A percentile compares a stretch with the other conserved stretches of the same genome.
Evolutionary conservation across 2,888 invertebrate genomes (phyloP).

Genomic region (Drosophila buzzatii): DNA sequence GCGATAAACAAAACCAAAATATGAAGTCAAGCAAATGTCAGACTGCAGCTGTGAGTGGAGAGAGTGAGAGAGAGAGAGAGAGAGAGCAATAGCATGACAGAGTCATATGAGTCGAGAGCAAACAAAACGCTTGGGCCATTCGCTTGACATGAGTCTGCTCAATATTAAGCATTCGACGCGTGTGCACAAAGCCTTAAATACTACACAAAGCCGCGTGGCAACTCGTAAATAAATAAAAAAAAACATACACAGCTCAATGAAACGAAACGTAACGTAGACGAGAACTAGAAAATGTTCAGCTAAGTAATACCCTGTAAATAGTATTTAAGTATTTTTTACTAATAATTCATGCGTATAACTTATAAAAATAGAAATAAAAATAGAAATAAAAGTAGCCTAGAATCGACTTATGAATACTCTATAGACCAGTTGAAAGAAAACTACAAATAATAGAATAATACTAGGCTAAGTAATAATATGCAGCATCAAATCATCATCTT

Average conservation of each 20-base stretch:
- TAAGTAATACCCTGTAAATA: not conserved
- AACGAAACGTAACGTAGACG: not conserved
- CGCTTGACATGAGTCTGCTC: constrained; percentile 32
- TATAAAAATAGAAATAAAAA: no score
- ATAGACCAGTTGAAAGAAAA: no score
- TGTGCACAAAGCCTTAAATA: constrained; percentile 54
- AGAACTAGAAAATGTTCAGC: not conserved
- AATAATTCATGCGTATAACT: no score
- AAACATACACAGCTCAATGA: not conserved
- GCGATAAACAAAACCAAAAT: constrained; percentile 41
- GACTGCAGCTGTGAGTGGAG: constrained; percentile 44
- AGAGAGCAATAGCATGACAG: not conserved
- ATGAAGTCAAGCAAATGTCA: constrained; percentile 29
- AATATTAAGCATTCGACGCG: constrained; percentile 47
- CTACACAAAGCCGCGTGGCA: constrained; percentile 28
- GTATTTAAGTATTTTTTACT: no score
- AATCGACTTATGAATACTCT: no score
- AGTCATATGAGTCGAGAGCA: constrained; percentile 51
- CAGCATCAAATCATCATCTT: not conserved
- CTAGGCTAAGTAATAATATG: not conserved
- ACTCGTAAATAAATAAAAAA: constrained; percentile 25
- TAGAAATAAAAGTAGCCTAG: no score
- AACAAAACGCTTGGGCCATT: constrained; percentile 58
- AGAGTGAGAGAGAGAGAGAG: not conserved
- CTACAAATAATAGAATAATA: no score